Evolutionary conservation across 2,797 vertebrate species (phyloP), one percentile per base, ranked within the genome.

Genomic region (Centroberyx gerrardi): DNA sequence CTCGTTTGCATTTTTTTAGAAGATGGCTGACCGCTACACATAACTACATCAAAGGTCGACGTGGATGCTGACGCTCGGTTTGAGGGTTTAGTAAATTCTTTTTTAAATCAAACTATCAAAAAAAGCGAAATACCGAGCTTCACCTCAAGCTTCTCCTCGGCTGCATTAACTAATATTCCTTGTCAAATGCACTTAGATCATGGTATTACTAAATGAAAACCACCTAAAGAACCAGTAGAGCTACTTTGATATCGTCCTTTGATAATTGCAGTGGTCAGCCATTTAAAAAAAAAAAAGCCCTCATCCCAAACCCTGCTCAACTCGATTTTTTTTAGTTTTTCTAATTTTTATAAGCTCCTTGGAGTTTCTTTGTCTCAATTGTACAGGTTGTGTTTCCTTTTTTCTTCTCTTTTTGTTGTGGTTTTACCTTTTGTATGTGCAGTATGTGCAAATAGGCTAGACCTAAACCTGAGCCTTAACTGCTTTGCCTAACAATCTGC

Each of bases 241-340:
- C 54, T 66, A 44, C 62, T 48, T 80, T 68, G 54, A 40, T 5
- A 48, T 13, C 54, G 27, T 46, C 18, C 36, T 75, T 52, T 3
- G 9, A 82, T 72, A 68, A 66, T 1, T 63, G 36, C 69, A 65
- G 44, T 42, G 60, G 60, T 81, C 61, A 67, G 36, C 48, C 15
- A 9, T 84, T 49, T 75, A 85, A 54, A 22, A 86, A 74, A 86
- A 74, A 83, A 80, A 63, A 74, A 80, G 73, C 42, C 68, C 12
- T 42, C 38, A 55, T 48, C 40, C 13, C 22, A 22, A 31, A 12
- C 38, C 40, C 2, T 46, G 15, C 5, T 38, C 36, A 38, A 6
- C 36, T 38, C 33, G 3, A 3, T 3, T 2, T 4, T 36, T 4
- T 54, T 65, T 46, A 66, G 29, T 59, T 44, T 62, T 46, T 44